A percentile compares a stretch with the other conserved stretches of the same genome.
phyloP scores from a whole-genome alignment of 2,797 vertebrate genomes.

The Mionectes olivaceus region DNA sequence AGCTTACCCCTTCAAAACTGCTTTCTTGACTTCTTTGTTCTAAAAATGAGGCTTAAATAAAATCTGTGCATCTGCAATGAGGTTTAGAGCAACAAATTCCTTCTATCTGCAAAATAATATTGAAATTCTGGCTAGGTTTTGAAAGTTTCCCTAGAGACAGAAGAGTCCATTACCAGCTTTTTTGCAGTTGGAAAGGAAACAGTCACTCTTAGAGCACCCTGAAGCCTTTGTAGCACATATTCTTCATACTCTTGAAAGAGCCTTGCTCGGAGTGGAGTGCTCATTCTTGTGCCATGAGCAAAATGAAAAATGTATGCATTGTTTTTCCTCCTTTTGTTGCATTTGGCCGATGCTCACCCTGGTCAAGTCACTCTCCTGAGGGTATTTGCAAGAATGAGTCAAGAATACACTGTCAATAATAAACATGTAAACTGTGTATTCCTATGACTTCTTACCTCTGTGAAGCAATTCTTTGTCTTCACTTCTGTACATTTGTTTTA shows the following conservation, averaged over 20 bases:
- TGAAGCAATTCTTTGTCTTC: neutral
- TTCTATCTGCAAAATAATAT: neutral
- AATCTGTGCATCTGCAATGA: neutral
- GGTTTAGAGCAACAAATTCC: neutral
- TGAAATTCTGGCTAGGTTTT: neutral
- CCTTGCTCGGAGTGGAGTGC: neutral
- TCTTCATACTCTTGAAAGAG: neutral
- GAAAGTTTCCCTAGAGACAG: neutral
- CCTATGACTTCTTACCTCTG: neutral
- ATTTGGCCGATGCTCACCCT: neutral
- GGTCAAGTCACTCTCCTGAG: neutral
- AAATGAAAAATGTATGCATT: neutral
- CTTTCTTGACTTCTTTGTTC: neutral
- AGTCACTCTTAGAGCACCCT: neutral
- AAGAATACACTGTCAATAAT: neutral
- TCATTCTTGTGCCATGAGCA: neutral
- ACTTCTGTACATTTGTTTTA: neutral
- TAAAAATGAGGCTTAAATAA: neutral
- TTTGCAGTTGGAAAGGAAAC: neutral
- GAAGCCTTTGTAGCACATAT: neutral
- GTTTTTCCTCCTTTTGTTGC: neutral
- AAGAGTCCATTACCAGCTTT: neutral
- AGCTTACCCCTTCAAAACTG: conserved; percentile 7
- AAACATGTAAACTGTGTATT: neutral
- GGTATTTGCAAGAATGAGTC: neutral